Percentiles rank a stretch among this genome's conserved stretches.
phyloP scores from a whole-genome alignment of 2,797 vertebrate species.

The Holocentrus rufus region DNA sequence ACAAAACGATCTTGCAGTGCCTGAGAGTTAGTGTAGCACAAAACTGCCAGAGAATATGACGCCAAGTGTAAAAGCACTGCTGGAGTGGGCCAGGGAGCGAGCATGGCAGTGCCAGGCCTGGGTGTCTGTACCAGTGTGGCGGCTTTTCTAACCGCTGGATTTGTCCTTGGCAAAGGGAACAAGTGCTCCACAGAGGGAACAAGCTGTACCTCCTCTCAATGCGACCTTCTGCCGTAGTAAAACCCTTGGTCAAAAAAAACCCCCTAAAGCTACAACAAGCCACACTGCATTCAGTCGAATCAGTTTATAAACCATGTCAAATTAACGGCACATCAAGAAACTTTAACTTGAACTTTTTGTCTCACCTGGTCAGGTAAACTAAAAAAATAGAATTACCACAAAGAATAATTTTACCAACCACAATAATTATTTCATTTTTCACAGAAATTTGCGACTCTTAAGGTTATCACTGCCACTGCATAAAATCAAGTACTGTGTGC shows the following conservation, averaged over 20 bases:
- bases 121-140: background rate
- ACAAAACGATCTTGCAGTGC: background rate
- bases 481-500: no score
- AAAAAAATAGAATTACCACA: background rate
- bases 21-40: background rate
- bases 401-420: no score
- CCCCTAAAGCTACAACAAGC: background rate
- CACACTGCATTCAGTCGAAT: background rate
- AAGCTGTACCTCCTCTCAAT: background rate
- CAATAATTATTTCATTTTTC: no score
- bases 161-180: constrained; percentile 34
- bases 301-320: background rate
- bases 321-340: background rate
- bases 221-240: background rate
- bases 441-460: no score
- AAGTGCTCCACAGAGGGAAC: constrained; percentile 12
- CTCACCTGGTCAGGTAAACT: no score
- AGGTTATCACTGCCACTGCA: no score
- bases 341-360: no score
- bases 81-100: constrained; percentile 10
- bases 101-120: background rate
- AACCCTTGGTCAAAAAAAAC: background rate
- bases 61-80: constrained; percentile 26
- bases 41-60: constrained; percentile 5
- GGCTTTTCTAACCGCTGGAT: constrained; percentile 24